Conservation (phyloP, 2,797 vertebrate genomes). For the Cyprinella venusta region DNA sequence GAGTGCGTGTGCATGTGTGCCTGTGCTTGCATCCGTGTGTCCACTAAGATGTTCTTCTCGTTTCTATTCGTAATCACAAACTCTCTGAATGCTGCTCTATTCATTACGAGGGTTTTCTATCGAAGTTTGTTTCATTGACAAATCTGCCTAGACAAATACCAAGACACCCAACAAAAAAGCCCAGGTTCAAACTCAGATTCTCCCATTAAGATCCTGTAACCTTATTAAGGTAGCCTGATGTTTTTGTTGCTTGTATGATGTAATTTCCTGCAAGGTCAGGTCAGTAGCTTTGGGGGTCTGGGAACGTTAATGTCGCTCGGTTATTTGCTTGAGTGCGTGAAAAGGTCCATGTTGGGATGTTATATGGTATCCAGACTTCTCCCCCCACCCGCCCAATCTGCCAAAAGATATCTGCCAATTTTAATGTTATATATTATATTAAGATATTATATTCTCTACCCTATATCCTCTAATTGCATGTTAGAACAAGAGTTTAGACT, state of each 20-base stretch:
- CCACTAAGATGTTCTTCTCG: constrained; percentile 59
- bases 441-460: constrained; percentile 57
- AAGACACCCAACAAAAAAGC: constrained; percentile 32
- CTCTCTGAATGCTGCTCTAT: constrained; percentile 61
- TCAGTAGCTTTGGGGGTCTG: constrained; percentile 28
- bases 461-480: constrained; percentile 60
- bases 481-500: constrained; percentile 56
- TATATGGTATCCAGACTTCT: background rate
- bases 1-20: constrained; percentile 42
- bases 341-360: constrained; percentile 21
- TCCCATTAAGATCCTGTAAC: constrained; percentile 34
- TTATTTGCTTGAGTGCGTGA: constrained; percentile 31
- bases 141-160: constrained; percentile 50
- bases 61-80: constrained; percentile 53
- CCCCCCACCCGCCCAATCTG: background rate
- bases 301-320: background rate
- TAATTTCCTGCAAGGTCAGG: constrained; percentile 39
- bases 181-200: constrained; percentile 26
- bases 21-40: constrained; percentile 52
- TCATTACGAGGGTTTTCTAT: constrained; percentile 52
- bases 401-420: constrained; percentile 46
- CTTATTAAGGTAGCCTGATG: constrained; percentile 44
- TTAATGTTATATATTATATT: constrained; percentile 54
- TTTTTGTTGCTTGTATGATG: constrained; percentile 52
- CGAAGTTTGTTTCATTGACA: constrained; percentile 42